Base-by-base conservation (phyloP, 2,888 invertebrate genomes). In the Netelia melanura region DNA sequence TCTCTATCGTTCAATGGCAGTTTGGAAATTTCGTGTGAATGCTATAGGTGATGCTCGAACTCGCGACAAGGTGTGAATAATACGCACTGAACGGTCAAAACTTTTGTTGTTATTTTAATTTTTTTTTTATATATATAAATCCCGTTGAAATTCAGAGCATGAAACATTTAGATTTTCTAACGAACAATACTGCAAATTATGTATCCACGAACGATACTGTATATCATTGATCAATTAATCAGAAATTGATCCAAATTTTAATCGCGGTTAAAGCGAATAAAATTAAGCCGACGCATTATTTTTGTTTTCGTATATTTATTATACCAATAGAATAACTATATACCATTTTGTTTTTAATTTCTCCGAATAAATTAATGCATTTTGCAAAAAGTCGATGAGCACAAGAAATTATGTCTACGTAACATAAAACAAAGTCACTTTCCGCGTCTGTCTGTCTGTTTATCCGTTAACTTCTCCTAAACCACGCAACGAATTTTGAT, bases 1-100 rank as follows among this genome's bases (percentile, higher is more conserved):
- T 48, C 56, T 65, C 65, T 25, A 38, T 65, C 38, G 10, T 71
- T 82, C 48, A 6, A 70, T 30, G 56, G 58, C 25, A 77, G 25
- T 58, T 76, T 65, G 65, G 58, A 82, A 65, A 76, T 65, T 77
- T 71, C 44, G 56, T 54, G 61, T 64, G 65, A 76, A 77, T 76
- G 58, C 43, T 64, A 71, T 58, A 10, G 25, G 23, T 78, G 62
- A 62, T 30, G 70, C 44, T 44, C 9, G 14, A 54, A 56, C 23
- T 76, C 44, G 25, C 14, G 43, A 61, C 48, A 48, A 38, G 38
- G 58, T 56, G 30, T 77, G n/a, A 30, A 48, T n/a, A 9, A 58
- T 3, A 68, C 68, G 23, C 58, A 21, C 44, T n/a, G 30, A 58
- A 64, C 54, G 30, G 58, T 23, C 10, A 43, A 21, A 1, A 38